A percentile compares a stretch with the other conserved stretches of the same genome.
Conservation (phyloP, 2,797 vertebrate genomes). For the Phrynocephalus vlangalii region DNA sequence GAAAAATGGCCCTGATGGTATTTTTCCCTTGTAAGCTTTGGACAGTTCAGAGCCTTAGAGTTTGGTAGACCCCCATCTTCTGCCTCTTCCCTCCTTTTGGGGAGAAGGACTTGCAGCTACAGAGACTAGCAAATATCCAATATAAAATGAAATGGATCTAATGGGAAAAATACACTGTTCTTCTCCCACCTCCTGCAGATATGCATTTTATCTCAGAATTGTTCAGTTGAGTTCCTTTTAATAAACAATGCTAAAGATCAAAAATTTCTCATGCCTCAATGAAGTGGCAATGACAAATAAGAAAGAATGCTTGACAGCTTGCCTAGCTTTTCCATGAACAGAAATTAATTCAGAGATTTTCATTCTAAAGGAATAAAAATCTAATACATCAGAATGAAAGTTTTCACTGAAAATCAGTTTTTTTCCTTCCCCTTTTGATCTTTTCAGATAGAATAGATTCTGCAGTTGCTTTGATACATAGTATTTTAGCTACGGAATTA, state of each 20-base stretch:
- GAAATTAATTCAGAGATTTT: conserved; percentile 8
- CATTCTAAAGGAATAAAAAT: not conserved
- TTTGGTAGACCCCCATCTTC: not conserved
- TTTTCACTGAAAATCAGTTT: not conserved
- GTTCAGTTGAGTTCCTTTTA: not conserved
- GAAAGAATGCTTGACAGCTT: not conserved
- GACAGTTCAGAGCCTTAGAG: not conserved
- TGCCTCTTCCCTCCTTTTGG: not conserved
- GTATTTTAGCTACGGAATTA: not conserved
- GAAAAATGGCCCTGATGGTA: not conserved
- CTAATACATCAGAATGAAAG: conserved; percentile 5
- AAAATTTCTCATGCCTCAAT: not conserved
- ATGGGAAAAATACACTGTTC: not conserved
- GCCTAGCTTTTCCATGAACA: not conserved
- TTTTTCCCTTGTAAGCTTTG: not conserved
- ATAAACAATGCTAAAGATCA: not conserved
- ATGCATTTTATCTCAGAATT: not conserved
- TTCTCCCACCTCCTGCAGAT: not conserved
- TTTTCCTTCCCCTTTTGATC: not conserved
- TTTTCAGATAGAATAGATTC: conserved; percentile 8
- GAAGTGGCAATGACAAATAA: conserved; percentile 17
- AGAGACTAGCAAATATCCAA: not conserved
- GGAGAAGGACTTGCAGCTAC: too few species aligned
- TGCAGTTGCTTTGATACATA: not conserved
- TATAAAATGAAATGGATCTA: not conserved